phyloP scores from a whole-genome alignment of 2,113 vertebrate genomes.

The Sula dactylatra region DNA sequence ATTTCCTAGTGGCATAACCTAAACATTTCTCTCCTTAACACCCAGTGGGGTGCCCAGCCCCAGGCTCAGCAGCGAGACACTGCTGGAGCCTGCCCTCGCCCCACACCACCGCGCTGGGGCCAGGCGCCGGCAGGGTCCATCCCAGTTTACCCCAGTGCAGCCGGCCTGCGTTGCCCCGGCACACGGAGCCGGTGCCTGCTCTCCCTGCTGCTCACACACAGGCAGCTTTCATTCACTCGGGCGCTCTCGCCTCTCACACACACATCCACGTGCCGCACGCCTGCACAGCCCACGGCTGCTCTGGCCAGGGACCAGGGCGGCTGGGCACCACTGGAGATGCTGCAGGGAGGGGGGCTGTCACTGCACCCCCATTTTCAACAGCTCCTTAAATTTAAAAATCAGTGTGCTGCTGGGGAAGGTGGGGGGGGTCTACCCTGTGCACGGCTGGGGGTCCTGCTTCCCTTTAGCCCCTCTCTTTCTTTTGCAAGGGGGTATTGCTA shows the following conservation, averaged over 20 bases:
- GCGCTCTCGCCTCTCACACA: background rate
- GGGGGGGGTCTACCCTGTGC: background rate
- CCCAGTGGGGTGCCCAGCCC: background rate
- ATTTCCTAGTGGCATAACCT: background rate
- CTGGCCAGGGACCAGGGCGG: background rate
- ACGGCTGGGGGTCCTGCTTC: background rate
- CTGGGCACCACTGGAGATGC: background rate
- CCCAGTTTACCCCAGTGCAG: accelerated
- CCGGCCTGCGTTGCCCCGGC: accelerated
- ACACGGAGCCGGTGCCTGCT: background rate
- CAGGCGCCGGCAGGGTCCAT: background rate
- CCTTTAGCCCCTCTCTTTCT: background rate
- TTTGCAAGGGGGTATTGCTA: background rate
- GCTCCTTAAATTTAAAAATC: background rate
- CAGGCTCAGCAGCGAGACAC: background rate
- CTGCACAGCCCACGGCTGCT: background rate
- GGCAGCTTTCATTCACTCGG: background rate
- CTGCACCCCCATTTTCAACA: background rate
- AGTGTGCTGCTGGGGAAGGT: background rate
- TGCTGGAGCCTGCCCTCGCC: background rate
- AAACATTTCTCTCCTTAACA: background rate
- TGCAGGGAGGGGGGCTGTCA: accelerated
- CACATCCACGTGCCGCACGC: background rate
- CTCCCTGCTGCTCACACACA: background rate
- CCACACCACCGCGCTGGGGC: accelerated